Evolutionary conservation across 2,797 vertebrate species (phyloP).

Genomic region (Tenualosa ilisha): DNA sequence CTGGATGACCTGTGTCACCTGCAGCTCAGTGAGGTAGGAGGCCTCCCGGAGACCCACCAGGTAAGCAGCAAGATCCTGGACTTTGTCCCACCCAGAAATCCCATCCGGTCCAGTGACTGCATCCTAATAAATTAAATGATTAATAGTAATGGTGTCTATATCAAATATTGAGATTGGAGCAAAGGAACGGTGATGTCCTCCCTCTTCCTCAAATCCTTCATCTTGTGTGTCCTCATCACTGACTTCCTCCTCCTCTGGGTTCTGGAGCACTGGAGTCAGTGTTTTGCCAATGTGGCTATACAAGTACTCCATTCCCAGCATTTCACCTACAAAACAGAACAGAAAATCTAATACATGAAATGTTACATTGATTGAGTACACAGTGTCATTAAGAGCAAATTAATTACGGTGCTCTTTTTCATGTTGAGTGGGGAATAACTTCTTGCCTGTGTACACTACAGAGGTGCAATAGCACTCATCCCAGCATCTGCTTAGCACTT

Average conservation of each 20-base stretch:
- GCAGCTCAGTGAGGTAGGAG: constrained; percentile 21
- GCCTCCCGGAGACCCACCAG: constrained; percentile 25
- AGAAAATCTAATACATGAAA: background rate
- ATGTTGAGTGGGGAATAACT: background rate
- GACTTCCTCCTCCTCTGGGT: constrained; percentile 29
- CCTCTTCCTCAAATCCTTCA: constrained; percentile 26
- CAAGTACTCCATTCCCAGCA: constrained; percentile 20
- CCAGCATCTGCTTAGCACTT: background rate
- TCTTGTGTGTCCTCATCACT: constrained; percentile 17
- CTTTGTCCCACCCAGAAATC: constrained; percentile 24
- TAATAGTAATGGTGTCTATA: background rate
- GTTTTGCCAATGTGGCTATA: constrained; percentile 29
- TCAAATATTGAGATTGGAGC: too few relatives aligned
- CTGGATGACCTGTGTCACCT: constrained; percentile 25
- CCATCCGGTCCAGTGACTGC: constrained; percentile 22
- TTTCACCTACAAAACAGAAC: constrained; percentile 24
- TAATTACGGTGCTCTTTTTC: background rate
- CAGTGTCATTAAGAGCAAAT: background rate
- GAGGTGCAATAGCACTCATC: constrained; percentile 3
- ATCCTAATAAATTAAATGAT: background rate
- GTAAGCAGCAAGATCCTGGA: constrained; percentile 27
- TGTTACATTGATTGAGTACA: background rate
- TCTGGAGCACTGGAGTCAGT: constrained; percentile 31
- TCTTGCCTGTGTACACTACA: constrained; percentile 1
- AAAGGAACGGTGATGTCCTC: background rate